Evolutionary conservation across 2,888 invertebrate species (phyloP).

Genomic region (Trachelus tabidus): DNA sequence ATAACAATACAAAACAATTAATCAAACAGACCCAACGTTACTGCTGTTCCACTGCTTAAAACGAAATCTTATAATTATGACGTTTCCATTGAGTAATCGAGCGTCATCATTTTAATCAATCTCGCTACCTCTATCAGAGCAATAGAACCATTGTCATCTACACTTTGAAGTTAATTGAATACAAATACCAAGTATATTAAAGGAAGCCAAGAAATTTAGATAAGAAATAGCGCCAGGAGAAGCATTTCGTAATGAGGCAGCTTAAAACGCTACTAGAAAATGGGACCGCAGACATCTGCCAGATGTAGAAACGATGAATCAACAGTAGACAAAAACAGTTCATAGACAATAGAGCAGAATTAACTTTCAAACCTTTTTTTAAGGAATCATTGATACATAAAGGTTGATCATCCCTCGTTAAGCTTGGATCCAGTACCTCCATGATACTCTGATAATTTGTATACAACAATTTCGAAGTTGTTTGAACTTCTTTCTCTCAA

Average conservation of each 20-base stretch:
- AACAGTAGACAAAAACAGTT: neutral
- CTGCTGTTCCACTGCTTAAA: neutral
- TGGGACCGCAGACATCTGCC: neutral
- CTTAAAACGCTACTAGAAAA: neutral
- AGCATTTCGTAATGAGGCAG: neutral
- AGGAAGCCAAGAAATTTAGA: neutral
- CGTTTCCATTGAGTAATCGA: neutral
- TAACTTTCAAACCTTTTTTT: slow-evolving; percentile 48
- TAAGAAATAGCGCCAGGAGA: neutral
- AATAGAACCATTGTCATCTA: neutral
- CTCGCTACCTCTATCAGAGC: neutral
- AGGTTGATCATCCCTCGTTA: slow-evolving; percentile 59
- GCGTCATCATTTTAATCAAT: neutral
- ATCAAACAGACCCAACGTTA: neutral
- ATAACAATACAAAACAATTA: neutral
- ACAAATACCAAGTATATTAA: neutral
- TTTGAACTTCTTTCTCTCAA: neutral
- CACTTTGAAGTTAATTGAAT: neutral
- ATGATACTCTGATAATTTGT: slow-evolving; percentile 26
- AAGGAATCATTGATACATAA: slow-evolving; percentile 56
- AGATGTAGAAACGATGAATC: neutral
- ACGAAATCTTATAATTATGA: neutral
- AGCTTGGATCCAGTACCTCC: slow-evolving; percentile 61
- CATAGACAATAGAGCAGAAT: neutral
- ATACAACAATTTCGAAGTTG: neutral